Base-by-base conservation (phyloP, 2,888 invertebrate species). In the Brachylomia viminalis region DNA sequence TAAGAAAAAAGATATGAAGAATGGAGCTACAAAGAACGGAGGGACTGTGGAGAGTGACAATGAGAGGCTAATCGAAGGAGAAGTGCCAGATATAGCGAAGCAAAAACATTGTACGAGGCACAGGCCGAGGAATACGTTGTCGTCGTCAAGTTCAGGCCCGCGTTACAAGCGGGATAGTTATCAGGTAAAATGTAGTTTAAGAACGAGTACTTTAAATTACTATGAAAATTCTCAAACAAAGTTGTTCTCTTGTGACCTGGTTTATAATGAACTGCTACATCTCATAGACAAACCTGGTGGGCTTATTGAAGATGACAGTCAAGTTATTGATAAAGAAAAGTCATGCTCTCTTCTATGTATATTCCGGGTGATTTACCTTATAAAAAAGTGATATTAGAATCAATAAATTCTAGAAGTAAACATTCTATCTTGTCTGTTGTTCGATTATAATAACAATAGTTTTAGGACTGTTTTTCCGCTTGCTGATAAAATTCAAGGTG, bases 121-220 rank as follows among this genome's bases (percentile, higher is more conserved):
- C 65, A 91, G 92, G 58, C 94, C 95, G 64, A 89, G 96, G 85
- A 95, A 95, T 86, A 95, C 95, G 15, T 81, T 95, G 91, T 95
- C 96, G 6, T 95, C 96, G 0, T 94, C 95, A 30, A 95, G 95
- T 88, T 95, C 96, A 79, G 95, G 96, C 93, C 95, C 96, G 94
- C 95, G 96, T 58, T 96, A 95, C 88, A 96, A 96, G 94, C 95
- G 96, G 94, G 97, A 97, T 89, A 97, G 97, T 87, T 97, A 96
- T 90, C 97, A 97, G 96, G 97, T 97, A 92, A 83, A 73, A 66
- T 73, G 69, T 79, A 78, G 38, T 70, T 82, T 82, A 77, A 71
- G 69, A 79, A 62, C 59, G 75, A 73, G 82, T 73, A 56, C 64
- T 83, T 61, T 80, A 30, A 68, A 30, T 67, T 20, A 64, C 23